Evolutionary conservation across 30 jellyfish, hydroid and myxozoan genomes (phyloP).

Genomic region (Cassiopea xamachana): DNA sequence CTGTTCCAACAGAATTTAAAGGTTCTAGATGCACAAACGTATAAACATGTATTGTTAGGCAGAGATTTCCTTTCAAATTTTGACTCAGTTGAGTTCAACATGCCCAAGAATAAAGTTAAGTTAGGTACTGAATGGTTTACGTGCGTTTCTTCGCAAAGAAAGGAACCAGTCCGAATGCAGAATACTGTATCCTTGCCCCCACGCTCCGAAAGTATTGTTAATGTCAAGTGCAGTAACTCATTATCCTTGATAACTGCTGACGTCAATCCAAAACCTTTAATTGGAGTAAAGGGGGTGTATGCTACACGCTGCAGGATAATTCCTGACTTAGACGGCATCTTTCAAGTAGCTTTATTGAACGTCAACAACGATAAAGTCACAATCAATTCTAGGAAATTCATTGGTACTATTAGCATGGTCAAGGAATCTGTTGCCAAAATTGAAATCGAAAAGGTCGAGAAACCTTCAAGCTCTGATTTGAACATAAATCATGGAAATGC

Average conservation of each 20-base stretch:
- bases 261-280: not conserved
- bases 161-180: conserved; percentile 39
- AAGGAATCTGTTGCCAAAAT: not conserved
- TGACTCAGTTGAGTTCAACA: conserved; percentile 30
- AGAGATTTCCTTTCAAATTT: conserved; percentile 42
- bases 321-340: conserved; percentile 45
- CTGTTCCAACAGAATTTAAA: not conserved
- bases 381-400: conserved; percentile 1
- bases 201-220: conserved; percentile 22
- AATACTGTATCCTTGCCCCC: conserved; percentile 47
- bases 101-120: conserved; percentile 8
- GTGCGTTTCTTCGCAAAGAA: conserved; percentile 38
- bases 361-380: conserved; percentile 12
- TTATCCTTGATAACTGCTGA: conserved; percentile 54
- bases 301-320: conserved; percentile 59
- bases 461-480: not conserved
- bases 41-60: conserved; percentile 34
- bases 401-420: conserved; percentile 13
- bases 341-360: conserved; percentile 43
- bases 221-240: conserved; percentile 65
- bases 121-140: conserved; percentile 30
- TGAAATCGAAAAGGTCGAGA: not conserved
- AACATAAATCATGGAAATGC: conserved; percentile 9
- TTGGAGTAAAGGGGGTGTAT: conserved; percentile 18
- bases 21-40: conserved; percentile 48